Evolutionary conservation across 2,113 vertebrate genomes (phyloP).

Genomic region (Peromyscus maniculatus): DNA sequence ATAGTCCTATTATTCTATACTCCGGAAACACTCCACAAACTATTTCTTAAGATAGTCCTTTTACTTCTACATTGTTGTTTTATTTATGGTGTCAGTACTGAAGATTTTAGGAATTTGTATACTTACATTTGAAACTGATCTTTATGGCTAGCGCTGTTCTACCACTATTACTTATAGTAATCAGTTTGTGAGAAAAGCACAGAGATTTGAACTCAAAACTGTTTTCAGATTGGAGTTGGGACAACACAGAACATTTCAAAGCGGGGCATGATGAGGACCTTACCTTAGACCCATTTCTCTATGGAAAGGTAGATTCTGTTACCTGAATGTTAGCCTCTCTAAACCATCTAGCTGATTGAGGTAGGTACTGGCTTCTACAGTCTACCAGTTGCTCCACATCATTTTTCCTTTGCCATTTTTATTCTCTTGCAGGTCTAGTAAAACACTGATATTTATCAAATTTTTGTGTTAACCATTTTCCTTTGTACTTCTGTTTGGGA

Average conservation of each 20-base stretch:
- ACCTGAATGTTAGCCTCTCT: background rate
- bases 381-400: background rate
- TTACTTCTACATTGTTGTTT: background rate
- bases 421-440: background rate
- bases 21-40: background rate
- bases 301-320: background rate
- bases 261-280: background rate
- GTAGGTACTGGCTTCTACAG: background rate
- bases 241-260: background rate
- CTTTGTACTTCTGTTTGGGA: background rate
- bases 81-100: background rate
- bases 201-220: background rate
- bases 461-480: background rate
- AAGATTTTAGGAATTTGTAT: background rate
- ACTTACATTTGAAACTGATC: background rate
- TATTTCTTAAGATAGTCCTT: background rate
- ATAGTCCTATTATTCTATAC: background rate
- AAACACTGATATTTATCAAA: background rate
- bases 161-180: background rate
- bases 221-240: background rate
- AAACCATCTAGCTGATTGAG: background rate
- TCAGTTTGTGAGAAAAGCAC: background rate
- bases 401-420: background rate
- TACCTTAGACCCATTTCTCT: background rate
- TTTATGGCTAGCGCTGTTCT: background rate